Evolutionary conservation across 2,797 vertebrate genomes (phyloP).

Genomic region (Ctenopoma kingsleyae): DNA sequence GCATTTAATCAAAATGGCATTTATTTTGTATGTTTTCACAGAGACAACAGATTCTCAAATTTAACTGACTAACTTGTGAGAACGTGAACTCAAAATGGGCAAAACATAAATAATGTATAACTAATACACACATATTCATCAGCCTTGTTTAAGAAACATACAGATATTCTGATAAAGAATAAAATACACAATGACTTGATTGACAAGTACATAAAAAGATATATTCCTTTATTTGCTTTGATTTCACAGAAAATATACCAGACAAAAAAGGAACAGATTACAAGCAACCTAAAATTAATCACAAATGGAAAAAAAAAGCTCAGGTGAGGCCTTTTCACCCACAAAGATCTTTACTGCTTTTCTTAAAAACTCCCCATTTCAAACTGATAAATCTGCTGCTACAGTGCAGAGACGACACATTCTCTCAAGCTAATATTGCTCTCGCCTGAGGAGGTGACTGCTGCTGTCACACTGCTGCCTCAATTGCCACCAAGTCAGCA

Average conservation of each 20-base stretch:
- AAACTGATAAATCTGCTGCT: constrained; percentile 23
- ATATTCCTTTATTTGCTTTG: constrained; percentile 76
- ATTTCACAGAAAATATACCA: constrained; percentile 65
- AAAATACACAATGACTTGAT: constrained; percentile 50
- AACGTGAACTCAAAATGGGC: constrained; percentile 43
- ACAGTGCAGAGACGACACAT: constrained; percentile 21
- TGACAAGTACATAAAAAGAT: constrained; percentile 66
- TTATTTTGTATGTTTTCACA: constrained; percentile 69
- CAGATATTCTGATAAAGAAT: constrained; percentile 56
- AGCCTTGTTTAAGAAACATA: constrained; percentile 46
- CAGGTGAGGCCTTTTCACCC: constrained; percentile 15
- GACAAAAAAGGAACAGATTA: constrained; percentile 45
- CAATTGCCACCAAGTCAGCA: constrained; percentile 20
- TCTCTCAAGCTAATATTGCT: constrained; percentile 38
- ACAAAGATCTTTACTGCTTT: constrained; percentile 26
- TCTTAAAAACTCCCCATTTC: constrained; percentile 1
- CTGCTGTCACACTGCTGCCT: constrained; percentile 26
- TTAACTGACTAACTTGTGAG: constrained; percentile 39
- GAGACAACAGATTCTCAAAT: constrained; percentile 55
- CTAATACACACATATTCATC: constrained; percentile 44
- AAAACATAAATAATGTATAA: constrained; percentile 51
- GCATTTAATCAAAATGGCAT: constrained; percentile 68
- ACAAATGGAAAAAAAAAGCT: constrained; percentile 21
- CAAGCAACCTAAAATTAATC: constrained; percentile 28
- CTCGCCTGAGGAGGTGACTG: constrained; percentile 31